phyloP scores from a whole-genome alignment of 2,888 invertebrate species.

The Ferrisia virgata region DNA sequence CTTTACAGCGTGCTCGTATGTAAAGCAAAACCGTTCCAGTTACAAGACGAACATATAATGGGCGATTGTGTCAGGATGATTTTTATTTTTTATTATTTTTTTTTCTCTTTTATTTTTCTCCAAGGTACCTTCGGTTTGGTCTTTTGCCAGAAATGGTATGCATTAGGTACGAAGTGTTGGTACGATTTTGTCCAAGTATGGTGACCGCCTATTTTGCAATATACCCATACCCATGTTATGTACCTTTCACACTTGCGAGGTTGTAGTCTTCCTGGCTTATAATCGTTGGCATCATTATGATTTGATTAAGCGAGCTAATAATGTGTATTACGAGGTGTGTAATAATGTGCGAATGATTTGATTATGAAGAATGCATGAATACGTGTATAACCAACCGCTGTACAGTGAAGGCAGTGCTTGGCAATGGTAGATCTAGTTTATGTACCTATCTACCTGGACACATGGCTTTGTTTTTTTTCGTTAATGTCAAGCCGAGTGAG shows the following conservation, averaged over 20 bases:
- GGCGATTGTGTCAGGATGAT: neutral
- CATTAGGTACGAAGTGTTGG: neutral
- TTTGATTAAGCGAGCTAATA: neutral
- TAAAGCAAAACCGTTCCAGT: neutral
- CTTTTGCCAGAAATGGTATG: neutral
- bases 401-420: no score
- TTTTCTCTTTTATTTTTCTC: neutral
- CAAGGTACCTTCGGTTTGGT: neutral
- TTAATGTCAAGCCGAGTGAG: no score
- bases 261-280: neutral
- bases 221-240: no score
- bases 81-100: no score
- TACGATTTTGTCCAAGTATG: neutral
- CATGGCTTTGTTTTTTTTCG: no score
- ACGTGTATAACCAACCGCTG: no score
- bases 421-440: no score
- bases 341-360: neutral
- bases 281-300: neutral
- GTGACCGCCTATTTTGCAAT: neutral
- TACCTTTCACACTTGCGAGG: neutral
- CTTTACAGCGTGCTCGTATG: neutral
- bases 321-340: neutral
- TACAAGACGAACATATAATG: neutral
- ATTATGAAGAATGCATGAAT: neutral
- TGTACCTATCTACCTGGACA: no score